A percentile compares a stretch with the other conserved stretches of the same genome.
Conservation (phyloP, 1,140 invertebrate genomes). For the Proales similis region DNA sequence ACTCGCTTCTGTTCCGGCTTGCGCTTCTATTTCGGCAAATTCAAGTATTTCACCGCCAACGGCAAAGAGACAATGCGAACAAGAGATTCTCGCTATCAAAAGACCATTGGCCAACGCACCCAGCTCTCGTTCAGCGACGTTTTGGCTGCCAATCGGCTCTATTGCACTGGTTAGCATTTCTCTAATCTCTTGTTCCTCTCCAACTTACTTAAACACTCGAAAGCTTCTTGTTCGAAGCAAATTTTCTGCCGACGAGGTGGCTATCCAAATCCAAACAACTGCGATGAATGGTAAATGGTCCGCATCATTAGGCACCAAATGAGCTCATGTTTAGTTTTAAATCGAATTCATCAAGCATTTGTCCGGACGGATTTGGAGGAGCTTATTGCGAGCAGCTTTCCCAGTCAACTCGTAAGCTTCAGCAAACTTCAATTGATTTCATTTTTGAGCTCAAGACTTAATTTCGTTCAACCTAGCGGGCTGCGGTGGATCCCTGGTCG, state of each 20-base stretch:
- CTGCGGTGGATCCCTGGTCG: slow-evolving; percentile 16
- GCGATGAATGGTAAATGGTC: too few species aligned
- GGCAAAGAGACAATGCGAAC: slow-evolving; percentile 15
- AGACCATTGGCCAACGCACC: slow-evolving; percentile 33
- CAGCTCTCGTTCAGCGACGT: slow-evolving; percentile 31
- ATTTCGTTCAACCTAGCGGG: too few species aligned
- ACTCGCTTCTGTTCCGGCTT: background rate
- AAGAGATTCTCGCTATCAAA: slow-evolving; percentile 19
- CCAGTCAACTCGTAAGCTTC: background rate
- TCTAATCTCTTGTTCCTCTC: background rate
- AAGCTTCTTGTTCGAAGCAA: background rate
- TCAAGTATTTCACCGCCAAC: slow-evolving; percentile 29
- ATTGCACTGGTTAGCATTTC: slow-evolving; percentile 10
- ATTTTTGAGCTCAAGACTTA: too few species aligned
- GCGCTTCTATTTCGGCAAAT: background rate
- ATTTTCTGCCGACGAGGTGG: slow-evolving; percentile 14
- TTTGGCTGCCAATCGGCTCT: slow-evolving; percentile 21
- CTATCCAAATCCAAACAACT: slow-evolving; percentile 27
- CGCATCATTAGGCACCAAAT: too few species aligned
- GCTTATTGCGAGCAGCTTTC: slow-evolving; percentile 27
- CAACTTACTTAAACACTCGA: too few species aligned
- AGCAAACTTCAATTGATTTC: too few species aligned
- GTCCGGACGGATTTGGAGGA: slow-evolving; percentile 29
- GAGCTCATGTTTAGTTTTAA: too few species aligned
- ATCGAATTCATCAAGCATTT: too few species aligned